phyloP scores from a whole-genome alignment of 1,140 invertebrate species.

The Orussus abietinus region DNA sequence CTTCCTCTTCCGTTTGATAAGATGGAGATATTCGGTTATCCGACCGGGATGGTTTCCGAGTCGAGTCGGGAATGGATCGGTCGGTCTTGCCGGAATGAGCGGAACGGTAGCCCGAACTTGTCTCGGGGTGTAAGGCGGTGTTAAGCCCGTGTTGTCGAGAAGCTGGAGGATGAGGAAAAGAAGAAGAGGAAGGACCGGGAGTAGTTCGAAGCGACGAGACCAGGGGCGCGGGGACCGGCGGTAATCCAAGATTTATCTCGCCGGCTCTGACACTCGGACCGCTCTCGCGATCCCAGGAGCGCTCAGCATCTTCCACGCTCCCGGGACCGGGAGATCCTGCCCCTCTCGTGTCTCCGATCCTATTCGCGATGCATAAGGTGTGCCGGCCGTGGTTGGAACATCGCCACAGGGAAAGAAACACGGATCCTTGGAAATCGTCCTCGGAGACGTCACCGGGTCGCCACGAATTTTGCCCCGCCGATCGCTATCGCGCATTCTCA shows the following conservation, averaged over 20 bases:
- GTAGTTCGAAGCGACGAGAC: conserved; percentile 15
- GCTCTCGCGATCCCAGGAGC: conserved; percentile 26
- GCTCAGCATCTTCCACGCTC: conserved; percentile 19
- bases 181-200: background rate
- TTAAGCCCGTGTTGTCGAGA: conserved; percentile 38
- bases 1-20: no score
- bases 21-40: no score
- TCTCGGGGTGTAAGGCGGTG: conserved; percentile 39
- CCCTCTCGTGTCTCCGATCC: no score
- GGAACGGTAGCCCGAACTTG: conserved; percentile 33
- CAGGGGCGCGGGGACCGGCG: conserved; percentile 25
- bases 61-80: no score
- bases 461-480: no score
- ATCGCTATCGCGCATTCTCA: no score
- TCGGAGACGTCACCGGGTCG: conserved; percentile 12
- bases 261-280: conserved; percentile 28
- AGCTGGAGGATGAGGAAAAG: conserved; percentile 8
- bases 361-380: no score
- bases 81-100: no score
- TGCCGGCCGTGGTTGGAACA: conserved; percentile 2
- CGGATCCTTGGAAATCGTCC: conserved; percentile 20
- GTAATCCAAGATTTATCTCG: conserved; percentile 53
- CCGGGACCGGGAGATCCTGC: conserved; percentile 7
- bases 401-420: conserved; percentile 5
- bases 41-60: no score